phyloP scores from a whole-genome alignment of 2,888 invertebrate genomes.

The Nemoura dubitans region DNA sequence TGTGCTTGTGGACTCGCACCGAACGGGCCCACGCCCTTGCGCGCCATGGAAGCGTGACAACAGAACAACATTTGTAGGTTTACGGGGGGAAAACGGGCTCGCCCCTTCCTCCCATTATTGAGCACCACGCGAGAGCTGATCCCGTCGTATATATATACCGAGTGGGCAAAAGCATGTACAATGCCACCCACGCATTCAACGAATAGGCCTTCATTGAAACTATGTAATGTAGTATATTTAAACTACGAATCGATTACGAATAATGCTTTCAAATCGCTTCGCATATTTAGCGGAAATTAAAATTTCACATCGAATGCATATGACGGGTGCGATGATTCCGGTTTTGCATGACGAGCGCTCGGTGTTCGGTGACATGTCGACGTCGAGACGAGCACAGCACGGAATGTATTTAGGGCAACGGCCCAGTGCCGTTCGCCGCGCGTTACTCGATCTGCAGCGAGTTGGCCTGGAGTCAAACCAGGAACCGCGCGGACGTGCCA shows the following conservation, averaged over 20 bases:
- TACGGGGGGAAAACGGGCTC: neutral
- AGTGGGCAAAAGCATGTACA: constrained; percentile 1
- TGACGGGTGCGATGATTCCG: no score
- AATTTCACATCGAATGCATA: no score
- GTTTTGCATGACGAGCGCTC: no score
- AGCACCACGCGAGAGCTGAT: neutral
- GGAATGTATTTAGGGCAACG: no score
- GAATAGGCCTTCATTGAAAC: neutral
- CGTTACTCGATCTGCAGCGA: neutral
- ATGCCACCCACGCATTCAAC: neutral
- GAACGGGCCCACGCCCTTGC: neutral
- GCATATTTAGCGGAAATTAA: no score
- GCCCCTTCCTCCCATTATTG: neutral
- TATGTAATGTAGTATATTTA: neutral
- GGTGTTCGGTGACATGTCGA: no score
- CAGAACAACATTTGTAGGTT: neutral
- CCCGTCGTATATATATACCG: no score
- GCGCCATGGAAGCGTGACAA: neutral
- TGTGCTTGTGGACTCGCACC: neutral
- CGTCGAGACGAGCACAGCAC: no score
- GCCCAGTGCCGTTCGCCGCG: neutral
- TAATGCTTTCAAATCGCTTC: neutral
- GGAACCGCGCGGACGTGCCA: no score
- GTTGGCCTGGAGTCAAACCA: constrained; percentile 26
- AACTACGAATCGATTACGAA: neutral